phyloP scores from a whole-genome alignment of 2,113 vertebrate species.

The Nothocercus nigrocapillus region DNA sequence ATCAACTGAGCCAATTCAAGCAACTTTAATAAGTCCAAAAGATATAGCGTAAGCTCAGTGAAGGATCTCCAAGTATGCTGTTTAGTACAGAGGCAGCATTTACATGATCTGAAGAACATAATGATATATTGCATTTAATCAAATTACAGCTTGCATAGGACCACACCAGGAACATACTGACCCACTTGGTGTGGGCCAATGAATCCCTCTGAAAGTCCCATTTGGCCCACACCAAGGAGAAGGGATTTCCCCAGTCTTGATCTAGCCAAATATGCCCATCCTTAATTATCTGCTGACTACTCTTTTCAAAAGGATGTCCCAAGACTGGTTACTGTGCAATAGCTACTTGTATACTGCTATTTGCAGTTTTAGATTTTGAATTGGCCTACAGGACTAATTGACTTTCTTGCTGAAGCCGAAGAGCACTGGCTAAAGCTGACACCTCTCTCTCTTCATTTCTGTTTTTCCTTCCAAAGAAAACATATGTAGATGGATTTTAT shows the following conservation, averaged over 20 bases:
- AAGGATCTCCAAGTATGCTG: background rate
- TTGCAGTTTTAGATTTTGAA: background rate
- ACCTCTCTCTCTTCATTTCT: conserved; percentile 20
- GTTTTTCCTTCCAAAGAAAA: conserved; percentile 49
- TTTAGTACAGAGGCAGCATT: background rate
- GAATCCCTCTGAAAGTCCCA: background rate
- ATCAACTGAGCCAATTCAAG: background rate
- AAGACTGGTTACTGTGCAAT: conserved; percentile 41
- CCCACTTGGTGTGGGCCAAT: background rate
- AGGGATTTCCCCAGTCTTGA: background rate
- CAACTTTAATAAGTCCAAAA: background rate
- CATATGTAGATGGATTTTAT: background rate
- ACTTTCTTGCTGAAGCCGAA: conserved; percentile 36
- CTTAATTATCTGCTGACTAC: conserved; percentile 58
- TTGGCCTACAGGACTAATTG: conserved; percentile 40
- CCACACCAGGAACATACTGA: fast-evolving
- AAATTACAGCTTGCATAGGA: background rate
- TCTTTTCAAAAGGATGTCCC: conserved; percentile 23
- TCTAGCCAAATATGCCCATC: conserved; percentile 14
- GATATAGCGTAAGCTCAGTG: background rate
- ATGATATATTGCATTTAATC: background rate
- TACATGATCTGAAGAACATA: background rate
- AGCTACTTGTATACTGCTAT: conserved; percentile 38
- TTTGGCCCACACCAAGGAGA: background rate
- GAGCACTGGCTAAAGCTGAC: background rate